A percentile compares a stretch with the other conserved stretches of the same genome.
These are phyloP conservation scores for Fringilla coelebs DNA, from an alignment of 2,797 vertebrate species.

Conservation along the genomic window DNA sequence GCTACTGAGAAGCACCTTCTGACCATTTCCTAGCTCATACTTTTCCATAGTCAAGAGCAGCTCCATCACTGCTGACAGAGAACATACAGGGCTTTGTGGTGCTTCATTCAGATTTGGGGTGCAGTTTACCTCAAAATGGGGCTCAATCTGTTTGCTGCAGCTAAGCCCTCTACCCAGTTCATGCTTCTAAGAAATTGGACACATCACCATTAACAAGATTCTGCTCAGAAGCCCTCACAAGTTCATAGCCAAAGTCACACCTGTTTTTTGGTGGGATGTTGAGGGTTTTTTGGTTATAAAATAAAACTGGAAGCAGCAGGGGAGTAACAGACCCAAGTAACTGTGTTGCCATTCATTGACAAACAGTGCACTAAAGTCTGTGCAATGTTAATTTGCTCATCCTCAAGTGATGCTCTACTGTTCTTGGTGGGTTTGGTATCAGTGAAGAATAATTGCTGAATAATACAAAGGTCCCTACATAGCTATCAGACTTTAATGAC, in stretches of 20 bases:
- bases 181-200: not conserved
- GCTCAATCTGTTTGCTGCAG: not conserved
- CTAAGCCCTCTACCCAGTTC: not conserved
- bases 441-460: not conserved
- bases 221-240: not conserved
- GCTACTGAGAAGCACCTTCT: not conserved
- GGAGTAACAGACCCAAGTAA: not conserved
- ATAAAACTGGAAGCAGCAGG: not conserved
- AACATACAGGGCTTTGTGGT: not conserved
- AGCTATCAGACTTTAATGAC: not conserved
- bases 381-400: not conserved
- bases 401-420: not conserved
- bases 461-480: not conserved
- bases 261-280: not conserved
- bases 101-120: not conserved
- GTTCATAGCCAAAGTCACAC: not conserved
- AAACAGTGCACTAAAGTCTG: not conserved
- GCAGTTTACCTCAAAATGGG: not conserved
- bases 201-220: not conserved
- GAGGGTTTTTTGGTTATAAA: not conserved
- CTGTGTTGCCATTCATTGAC: not conserved
- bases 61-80: not conserved
- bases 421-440: not conserved
- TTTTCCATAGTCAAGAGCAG: not conserved
- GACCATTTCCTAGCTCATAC: not conserved